Conservation (phyloP, 2,113 vertebrate species). For the Brachirus orientalis region DNA sequence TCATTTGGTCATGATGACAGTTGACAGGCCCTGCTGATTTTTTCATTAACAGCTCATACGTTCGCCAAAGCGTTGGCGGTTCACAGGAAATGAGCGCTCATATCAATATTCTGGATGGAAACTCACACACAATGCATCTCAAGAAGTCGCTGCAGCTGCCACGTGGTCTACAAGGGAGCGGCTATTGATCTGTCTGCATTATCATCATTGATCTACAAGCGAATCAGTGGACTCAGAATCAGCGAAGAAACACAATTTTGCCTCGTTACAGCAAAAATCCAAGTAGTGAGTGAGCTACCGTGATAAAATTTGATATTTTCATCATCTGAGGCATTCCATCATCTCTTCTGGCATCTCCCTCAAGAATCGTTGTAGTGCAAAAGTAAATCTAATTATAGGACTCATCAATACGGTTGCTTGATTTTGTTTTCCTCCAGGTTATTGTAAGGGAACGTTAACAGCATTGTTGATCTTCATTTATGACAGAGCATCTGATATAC, state of each 20-base stretch:
- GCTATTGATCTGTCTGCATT: constrained; percentile 50
- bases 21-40: constrained; percentile 68
- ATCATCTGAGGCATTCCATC: constrained; percentile 35
- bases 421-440: constrained; percentile 49
- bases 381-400: constrained; percentile 35
- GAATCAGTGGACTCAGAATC: constrained; percentile 31
- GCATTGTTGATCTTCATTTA: constrained; percentile 65
- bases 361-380: constrained; percentile 4
- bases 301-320: constrained; percentile 3
- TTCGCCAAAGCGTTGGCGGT: constrained; percentile 42
- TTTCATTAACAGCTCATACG: constrained; percentile 73
- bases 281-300: constrained; percentile 8
- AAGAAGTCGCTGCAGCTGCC: constrained; percentile 45
- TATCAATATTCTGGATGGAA: constrained; percentile 66
- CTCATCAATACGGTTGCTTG: constrained; percentile 20
- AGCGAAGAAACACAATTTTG: constrained; percentile 11
- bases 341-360: constrained; percentile 4
- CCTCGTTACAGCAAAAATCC: background rate
- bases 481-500: constrained; percentile 53
- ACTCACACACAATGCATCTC: constrained; percentile 57
- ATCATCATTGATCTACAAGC: constrained; percentile 62
- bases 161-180: constrained; percentile 16
- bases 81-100: constrained; percentile 74
- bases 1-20: constrained; percentile 68
- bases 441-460: constrained; percentile 44